These are phyloP conservation scores for Celastrina argiolus DNA, from an alignment of 2,888 invertebrate genomes.

Conservation along the genomic window DNA sequence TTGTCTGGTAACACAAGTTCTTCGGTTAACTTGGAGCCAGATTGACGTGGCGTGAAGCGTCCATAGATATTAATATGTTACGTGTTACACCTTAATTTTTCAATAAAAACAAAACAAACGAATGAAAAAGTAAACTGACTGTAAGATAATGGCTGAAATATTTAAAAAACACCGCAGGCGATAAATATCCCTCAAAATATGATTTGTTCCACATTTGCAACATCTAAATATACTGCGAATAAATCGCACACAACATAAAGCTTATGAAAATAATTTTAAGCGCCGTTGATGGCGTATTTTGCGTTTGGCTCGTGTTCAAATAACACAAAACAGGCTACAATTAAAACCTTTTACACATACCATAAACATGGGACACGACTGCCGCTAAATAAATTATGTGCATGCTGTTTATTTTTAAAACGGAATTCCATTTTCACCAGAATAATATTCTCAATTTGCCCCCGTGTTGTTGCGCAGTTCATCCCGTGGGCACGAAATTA, in stretches of 20 bases:
- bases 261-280: slow-evolving; percentile 25
- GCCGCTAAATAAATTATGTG: slow-evolving; percentile 34
- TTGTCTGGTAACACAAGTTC: too few relatives aligned
- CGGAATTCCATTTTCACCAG: slow-evolving; percentile 16
- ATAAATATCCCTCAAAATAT: too few relatives aligned
- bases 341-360: slow-evolving; percentile 25
- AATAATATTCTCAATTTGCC: slow-evolving; percentile 5
- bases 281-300: slow-evolving; percentile 21
- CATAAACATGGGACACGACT: slow-evolving; percentile 23
- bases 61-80: too few relatives aligned
- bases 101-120: too few relatives aligned
- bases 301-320: slow-evolving; percentile 24
- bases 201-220: not conserved
- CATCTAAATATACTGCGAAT: not conserved
- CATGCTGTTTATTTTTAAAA: slow-evolving; percentile 23
- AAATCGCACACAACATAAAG: not conserved
- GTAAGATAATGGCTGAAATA: too few relatives aligned
- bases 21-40: too few relatives aligned
- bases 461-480: not conserved
- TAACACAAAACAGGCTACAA: slow-evolving; percentile 24
- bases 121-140: too few relatives aligned
- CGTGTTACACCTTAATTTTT: too few relatives aligned
- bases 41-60: too few relatives aligned
- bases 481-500: too few relatives aligned
- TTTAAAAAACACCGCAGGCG: not conserved